Evolutionary conservation across 2,888 invertebrate genomes (phyloP).

Genomic region (Capitulum mitella): DNA sequence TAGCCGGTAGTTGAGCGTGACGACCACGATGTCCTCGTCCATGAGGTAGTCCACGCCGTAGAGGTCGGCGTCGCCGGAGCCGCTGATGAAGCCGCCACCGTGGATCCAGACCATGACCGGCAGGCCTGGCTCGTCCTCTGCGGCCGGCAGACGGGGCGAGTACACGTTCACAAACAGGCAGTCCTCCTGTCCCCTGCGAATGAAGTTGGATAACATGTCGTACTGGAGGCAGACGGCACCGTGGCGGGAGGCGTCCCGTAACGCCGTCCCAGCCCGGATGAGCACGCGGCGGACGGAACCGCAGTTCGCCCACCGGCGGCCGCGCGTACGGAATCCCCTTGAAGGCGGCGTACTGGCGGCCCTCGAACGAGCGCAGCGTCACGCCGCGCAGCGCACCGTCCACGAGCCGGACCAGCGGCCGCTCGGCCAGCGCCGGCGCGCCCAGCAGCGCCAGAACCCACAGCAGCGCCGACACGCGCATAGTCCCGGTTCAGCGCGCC

Average conservation of each 20-base stretch:
- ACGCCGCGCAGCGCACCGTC: neutral
- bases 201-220: neutral
- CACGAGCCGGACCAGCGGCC: neutral
- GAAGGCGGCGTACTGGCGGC: neutral
- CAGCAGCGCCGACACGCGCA: too few species aligned
- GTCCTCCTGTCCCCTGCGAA: neutral
- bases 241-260: neutral
- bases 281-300: neutral
- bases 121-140: neutral
- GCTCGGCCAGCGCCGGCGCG: neutral
- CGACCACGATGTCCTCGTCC: neutral
- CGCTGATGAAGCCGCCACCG: neutral
- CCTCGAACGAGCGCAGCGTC: neutral
- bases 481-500: too few species aligned
- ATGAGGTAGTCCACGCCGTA: neutral
- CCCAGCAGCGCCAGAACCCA: too few species aligned
- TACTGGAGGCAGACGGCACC: neutral
- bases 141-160: neutral
- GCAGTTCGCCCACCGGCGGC: neutral
- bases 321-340: neutral
- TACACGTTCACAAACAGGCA: slow-evolving; percentile 5
- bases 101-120: neutral
- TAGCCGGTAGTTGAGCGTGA: neutral
- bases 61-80: neutral
- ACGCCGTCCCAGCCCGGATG: neutral